Conservation (phyloP, 2,888 invertebrate species). For the Branchipolynoe longqiensis region DNA sequence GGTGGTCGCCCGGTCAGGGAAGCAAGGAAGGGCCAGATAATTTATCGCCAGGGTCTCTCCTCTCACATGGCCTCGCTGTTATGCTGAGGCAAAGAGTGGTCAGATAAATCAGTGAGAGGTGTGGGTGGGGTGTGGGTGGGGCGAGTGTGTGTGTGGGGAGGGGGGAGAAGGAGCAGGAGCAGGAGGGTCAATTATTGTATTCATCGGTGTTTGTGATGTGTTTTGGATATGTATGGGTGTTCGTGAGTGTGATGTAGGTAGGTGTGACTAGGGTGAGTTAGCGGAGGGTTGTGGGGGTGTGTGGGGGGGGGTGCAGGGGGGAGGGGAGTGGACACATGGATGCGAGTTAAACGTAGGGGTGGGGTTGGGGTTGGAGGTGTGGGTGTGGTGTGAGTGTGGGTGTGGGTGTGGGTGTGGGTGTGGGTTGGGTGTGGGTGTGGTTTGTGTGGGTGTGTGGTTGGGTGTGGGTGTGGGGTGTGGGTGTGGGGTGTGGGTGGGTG, state of each 20-base stretch:
- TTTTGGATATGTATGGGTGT: too few species aligned
- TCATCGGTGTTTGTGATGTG: conserved; percentile 38
- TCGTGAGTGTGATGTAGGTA: not conserved
- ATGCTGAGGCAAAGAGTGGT: not conserved
- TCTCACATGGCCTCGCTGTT: conserved; percentile 22
- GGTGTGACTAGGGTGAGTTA: not conserved
- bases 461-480: not conserved
- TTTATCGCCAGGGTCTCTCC: not conserved
- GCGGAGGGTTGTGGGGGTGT: not conserved
- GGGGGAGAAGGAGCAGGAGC: too few species aligned
- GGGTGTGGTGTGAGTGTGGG: not conserved
- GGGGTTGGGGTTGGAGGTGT: not conserved
- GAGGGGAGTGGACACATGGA: too few species aligned
- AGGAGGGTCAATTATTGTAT: not conserved
- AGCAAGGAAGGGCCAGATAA: not conserved
- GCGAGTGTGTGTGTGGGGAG: too few species aligned
- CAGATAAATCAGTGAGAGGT: conserved; percentile 48
- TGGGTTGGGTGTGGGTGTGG: not conserved
- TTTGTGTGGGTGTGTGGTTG: not conserved
- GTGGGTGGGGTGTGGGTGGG: too few species aligned
- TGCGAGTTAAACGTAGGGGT: not conserved
- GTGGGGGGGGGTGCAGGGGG: not conserved
- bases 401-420: not conserved
- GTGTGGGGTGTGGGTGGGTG: not conserved
- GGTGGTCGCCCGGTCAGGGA: too few species aligned